phyloP scores from a whole-genome alignment of 2,797 vertebrate species.

The Hippopotamyrus pictus region DNA sequence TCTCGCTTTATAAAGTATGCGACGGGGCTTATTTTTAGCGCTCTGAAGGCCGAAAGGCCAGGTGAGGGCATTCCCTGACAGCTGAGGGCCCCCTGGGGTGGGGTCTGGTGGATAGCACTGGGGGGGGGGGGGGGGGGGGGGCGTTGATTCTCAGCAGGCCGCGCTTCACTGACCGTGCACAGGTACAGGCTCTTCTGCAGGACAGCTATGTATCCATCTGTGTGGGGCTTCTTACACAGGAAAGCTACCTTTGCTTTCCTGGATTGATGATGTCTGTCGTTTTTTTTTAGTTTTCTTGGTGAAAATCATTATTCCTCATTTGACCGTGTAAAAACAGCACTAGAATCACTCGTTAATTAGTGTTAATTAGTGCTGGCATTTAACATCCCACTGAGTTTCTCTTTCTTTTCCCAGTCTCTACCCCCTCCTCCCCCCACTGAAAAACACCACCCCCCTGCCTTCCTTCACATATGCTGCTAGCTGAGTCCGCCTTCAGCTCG shows the following conservation, averaged over 20 bases:
- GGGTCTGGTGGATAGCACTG: not conserved
- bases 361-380: not conserved
- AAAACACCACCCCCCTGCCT: not conserved
- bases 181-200: not conserved
- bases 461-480: not conserved
- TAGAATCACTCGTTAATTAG: conserved; percentile 4
- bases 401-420: not conserved
- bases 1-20: not conserved
- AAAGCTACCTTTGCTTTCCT: not conserved
- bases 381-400: not conserved
- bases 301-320: not conserved
- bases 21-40: not conserved
- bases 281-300: not conserved
- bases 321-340: not conserved
- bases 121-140: not conserved
- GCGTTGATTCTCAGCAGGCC: not conserved
- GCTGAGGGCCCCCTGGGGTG: not conserved
- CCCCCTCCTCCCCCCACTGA: not conserved
- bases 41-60: not conserved
- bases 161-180: not conserved
- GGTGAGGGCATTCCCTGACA: conserved; percentile 5
- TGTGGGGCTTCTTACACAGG: not conserved
- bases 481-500: not conserved
- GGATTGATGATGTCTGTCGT: not conserved
- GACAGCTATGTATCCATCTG: not conserved